Evolutionary conservation across 2,113 vertebrate genomes (phyloP).

Genomic region (Phocoena phocoena): DNA sequence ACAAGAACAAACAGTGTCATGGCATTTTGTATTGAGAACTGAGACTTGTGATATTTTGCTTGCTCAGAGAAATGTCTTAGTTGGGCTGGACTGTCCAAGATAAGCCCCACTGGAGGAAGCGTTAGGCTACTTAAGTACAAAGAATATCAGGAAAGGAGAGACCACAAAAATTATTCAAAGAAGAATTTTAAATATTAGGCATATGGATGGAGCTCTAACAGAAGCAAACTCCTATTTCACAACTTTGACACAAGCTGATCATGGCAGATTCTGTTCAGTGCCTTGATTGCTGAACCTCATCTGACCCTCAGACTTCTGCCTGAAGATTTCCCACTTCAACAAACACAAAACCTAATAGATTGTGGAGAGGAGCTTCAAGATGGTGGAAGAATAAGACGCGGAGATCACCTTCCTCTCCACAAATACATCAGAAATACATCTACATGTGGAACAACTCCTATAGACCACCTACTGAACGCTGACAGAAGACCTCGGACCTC

Average conservation of each 20-base stretch:
- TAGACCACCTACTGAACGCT: too few relatives aligned
- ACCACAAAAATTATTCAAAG: not conserved
- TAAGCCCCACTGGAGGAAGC: not conserved
- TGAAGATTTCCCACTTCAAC: not conserved
- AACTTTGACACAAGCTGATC: not conserved
- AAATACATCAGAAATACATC: too few relatives aligned
- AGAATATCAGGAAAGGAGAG: not conserved
- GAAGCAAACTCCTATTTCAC: not conserved
- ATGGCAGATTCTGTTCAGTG: not conserved
- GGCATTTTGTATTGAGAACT: not conserved
- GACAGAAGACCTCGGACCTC: too few relatives aligned
- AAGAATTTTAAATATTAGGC: not conserved
- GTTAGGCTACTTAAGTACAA: not conserved
- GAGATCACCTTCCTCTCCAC: too few relatives aligned
- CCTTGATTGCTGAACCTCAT: not conserved
- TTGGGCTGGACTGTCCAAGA: not conserved
- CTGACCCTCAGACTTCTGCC: not conserved
- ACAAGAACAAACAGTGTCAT: not conserved
- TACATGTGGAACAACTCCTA: too few relatives aligned
- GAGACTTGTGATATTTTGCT: not conserved
- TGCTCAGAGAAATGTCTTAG: not conserved
- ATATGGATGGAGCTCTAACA: not conserved
- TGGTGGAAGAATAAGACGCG: too few relatives aligned
- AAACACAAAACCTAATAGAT: not conserved
- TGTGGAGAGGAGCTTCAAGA: not conserved